A percentile compares a stretch with the other conserved stretches of the same genome.
These are phyloP conservation scores for Tamandua tetradactyla DNA, from an alignment of 2,797 vertebrate species.

Conservation along the genomic window DNA sequence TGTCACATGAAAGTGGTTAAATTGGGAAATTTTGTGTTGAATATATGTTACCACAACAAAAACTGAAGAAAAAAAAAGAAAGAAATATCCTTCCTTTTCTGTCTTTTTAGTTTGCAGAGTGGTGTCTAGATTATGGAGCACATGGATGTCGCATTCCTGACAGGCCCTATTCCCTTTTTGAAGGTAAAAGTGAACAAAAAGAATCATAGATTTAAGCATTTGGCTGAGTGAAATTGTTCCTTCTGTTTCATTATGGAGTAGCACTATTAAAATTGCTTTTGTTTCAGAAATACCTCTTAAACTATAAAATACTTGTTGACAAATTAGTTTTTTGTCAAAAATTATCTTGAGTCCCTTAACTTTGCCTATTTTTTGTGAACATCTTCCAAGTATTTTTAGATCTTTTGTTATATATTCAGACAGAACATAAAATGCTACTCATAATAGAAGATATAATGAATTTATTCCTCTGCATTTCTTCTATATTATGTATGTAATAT, in stretches of 20 bases:
- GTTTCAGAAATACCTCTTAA: neutral
- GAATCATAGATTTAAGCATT: neutral
- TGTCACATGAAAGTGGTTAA: too few species aligned
- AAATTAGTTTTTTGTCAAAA: neutral
- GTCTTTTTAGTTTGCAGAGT: slow-evolving; percentile 93
- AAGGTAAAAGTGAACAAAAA: slow-evolving; percentile 88
- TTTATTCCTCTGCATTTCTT: neutral
- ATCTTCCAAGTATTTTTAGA: neutral
- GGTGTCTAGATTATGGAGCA: slow-evolving; percentile 97
- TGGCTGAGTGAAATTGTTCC: fast-evolving
- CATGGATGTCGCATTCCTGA: slow-evolving; percentile 98
- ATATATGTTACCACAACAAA: too few species aligned
- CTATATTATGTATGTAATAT: neutral
- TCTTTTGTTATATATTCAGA: neutral
- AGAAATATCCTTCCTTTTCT: neutral
- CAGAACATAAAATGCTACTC: neutral
- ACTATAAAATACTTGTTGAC: neutral
- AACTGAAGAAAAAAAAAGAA: too few species aligned
- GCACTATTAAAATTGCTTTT: neutral
- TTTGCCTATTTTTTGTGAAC: neutral
- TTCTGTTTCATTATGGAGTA: neutral
- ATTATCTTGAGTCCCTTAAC: neutral
- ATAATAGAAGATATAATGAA: neutral
- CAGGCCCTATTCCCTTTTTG: slow-evolving; percentile 98
- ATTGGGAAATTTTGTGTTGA: too few species aligned